These are phyloP conservation scores for Drosophila asahinai DNA, from an alignment of 1,140 invertebrate species.

Conservation along the genomic window DNA sequence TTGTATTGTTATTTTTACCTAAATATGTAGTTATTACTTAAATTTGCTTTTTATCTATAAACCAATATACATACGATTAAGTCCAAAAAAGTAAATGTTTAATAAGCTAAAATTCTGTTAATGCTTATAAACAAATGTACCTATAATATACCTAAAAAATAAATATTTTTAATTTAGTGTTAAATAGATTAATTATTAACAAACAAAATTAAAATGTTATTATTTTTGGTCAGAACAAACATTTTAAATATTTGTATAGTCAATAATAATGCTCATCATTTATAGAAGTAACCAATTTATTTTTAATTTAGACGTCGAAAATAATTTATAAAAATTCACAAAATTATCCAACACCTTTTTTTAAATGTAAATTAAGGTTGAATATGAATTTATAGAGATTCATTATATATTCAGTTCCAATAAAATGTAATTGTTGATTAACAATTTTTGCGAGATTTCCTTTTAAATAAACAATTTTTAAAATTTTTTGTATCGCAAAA, in stretches of 20 bases:
- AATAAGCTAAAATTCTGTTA: neutral
- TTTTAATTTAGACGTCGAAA: neutral
- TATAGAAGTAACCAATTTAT: neutral
- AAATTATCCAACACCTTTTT: neutral
- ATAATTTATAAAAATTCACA: neutral
- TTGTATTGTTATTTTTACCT: constrained; percentile 5
- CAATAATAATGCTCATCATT: neutral
- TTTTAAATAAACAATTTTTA: neutral
- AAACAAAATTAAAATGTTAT: neutral
- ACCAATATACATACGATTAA: constrained; percentile 29
- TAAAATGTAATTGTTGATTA: too few relatives aligned
- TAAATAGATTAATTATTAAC: neutral
- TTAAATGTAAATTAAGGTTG: neutral
- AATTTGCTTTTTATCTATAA: neutral
- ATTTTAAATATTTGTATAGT: neutral
- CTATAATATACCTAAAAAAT: neutral
- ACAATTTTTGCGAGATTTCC: neutral
- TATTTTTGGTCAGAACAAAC: neutral
- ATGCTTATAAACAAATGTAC: constrained; percentile 17
- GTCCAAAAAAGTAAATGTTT: constrained; percentile 11
- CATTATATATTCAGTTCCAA: neutral
- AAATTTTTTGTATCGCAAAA: neutral
- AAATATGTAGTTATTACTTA: neutral
- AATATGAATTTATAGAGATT: neutral
- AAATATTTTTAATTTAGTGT: constrained; percentile 10